phyloP scores from a whole-genome alignment of 2,797 vertebrate genomes.

The Merluccius polli region DNA sequence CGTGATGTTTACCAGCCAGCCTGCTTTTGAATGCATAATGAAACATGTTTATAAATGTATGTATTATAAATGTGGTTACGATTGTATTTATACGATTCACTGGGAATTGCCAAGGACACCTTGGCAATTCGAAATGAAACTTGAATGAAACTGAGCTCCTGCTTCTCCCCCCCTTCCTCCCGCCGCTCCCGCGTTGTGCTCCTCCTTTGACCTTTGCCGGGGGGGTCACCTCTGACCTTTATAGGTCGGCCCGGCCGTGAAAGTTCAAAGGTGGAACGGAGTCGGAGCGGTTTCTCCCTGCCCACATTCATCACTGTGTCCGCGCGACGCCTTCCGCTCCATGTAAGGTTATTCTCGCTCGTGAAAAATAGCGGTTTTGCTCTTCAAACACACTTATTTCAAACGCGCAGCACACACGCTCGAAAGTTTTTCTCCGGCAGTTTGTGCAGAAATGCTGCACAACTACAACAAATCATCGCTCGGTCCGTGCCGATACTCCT shows the following conservation, averaged over 20 bases:
- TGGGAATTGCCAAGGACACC: too few relatives aligned
- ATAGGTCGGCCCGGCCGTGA: too few relatives aligned
- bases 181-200: not conserved
- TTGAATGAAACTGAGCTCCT: not conserved
- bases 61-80: not conserved
- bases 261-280: slow-evolving; percentile 33
- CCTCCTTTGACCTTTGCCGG: slow-evolving; percentile 41
- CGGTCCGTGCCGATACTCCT: not conserved
- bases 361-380: not conserved
- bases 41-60: not conserved
- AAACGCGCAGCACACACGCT: too few relatives aligned
- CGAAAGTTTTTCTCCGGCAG: too few relatives aligned
- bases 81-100: too few relatives aligned
- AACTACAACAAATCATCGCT: too few relatives aligned
- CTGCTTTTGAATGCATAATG: not conserved
- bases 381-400: not conserved
- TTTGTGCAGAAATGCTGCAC: too few relatives aligned
- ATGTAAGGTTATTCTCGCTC: not conserved
- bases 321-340: not conserved
- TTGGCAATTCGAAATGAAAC: too few relatives aligned
- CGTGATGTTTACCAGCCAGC: not conserved
- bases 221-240: slow-evolving; percentile 66
- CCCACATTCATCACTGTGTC: not conserved
- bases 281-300: not conserved
- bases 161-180: not conserved